Base-by-base conservation (phyloP, 2,888 invertebrate species). In the Allophyes oxyacanthae region DNA sequence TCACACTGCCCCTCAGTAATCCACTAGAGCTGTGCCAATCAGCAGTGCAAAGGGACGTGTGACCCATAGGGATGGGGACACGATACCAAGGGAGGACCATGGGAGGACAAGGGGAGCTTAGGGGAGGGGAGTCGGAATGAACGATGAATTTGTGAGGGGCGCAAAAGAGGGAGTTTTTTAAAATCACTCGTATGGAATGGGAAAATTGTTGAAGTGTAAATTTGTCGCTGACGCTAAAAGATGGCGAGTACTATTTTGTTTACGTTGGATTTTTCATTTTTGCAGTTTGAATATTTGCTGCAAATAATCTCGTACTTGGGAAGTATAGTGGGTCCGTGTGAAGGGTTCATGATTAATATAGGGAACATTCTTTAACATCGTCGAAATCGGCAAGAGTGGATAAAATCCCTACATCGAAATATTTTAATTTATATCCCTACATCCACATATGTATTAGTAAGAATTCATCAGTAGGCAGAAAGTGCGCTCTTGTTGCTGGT, bases 21-120 rank as follows among this genome's bases (percentile, higher is more conserved):
- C 91, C 90, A 89, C 81, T 88, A 80, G 79, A 87, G 89, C 85
- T 81, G 82, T 85, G 77, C 89, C 92, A 93, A 92, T 93, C 93
- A 92, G 90, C 93, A 90, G 90, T 82, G 81, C 68, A 60, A 58
- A 77, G 84, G 78, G 81, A 79, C 68, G 54, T 63, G 54, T 72
- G 73, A 64, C 66, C 77, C 78, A 71, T 62, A 75, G 84, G 81
- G 76, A 78, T 72, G 42, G 57, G 58, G 34, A 69, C 43, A 54
- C 41, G 9, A 9, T 43, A 49, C 36, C 37, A 53, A 52, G 63
- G 70, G 59, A 57, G 57, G 59, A 48, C 40, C 14, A 41, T 3
- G 52, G 28, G 44, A 55, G 45, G 44, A 55, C 49, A 40, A 25
- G 44, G 49, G 57, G 56, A 37, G 10, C 41, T 45, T 9, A 20